phyloP scores from a whole-genome alignment of 2,797 vertebrate genomes.

The Chaenodraco wilsoni region DNA sequence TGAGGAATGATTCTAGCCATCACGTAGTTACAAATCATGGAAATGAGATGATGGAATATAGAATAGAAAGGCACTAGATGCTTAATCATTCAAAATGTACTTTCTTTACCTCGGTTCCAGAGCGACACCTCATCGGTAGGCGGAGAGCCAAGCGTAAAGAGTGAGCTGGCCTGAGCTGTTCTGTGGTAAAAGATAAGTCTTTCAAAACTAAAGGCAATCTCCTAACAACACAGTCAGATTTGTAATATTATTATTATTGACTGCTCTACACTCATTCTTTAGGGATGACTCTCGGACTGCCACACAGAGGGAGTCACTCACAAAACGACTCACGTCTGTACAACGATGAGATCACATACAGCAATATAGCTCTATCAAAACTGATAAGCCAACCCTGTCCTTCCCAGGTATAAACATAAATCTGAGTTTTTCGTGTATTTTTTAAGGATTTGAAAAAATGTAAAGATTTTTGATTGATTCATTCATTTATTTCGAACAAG shows the following conservation, averaged over 20 bases:
- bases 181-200: constrained; percentile 53
- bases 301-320: constrained; percentile 16
- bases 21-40: constrained; percentile 82
- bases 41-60: constrained; percentile 81
- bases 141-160: constrained; percentile 49
- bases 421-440: background rate
- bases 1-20: constrained; percentile 72
- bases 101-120: constrained; percentile 69
- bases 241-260: constrained; percentile 49
- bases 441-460: background rate
- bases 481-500: no score
- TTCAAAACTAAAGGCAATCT: constrained; percentile 54
- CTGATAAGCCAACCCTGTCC: background rate
- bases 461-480: no score
- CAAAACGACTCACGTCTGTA: background rate
- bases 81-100: constrained; percentile 79
- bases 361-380: background rate
- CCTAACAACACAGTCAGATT: constrained; percentile 49
- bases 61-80: constrained; percentile 73
- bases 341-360: background rate
- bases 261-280: constrained; percentile 40
- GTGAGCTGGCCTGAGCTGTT: constrained; percentile 12
- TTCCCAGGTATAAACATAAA: background rate
- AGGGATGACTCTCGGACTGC: constrained; percentile 30
- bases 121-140: constrained; percentile 61